Evolutionary conservation across 2,888 invertebrate species (phyloP).

Genomic region (Epinotia demarniana): DNA sequence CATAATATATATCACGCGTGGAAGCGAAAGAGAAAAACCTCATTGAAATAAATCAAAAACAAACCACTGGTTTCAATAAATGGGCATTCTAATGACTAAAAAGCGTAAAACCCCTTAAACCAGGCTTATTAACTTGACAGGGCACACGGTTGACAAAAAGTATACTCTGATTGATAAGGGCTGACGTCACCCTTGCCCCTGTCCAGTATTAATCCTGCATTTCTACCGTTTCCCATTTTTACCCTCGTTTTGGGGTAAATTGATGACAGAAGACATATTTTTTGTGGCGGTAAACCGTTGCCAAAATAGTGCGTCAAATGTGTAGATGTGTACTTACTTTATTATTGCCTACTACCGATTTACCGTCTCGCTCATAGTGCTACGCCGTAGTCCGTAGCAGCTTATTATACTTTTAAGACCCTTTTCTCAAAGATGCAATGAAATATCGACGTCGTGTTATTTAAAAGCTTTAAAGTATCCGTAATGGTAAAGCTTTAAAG

Average conservation of each 20-base stretch:
- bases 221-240: slow-evolving; percentile 1
- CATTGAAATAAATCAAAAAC: neutral
- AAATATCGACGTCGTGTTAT: too few species aligned
- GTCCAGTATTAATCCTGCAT: slow-evolving; percentile 1
- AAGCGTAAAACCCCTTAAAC: neutral
- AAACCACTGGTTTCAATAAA: neutral
- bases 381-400: too few species aligned
- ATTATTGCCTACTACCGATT: too few species aligned
- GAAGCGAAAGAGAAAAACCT: too few species aligned
- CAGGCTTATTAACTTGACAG: slow-evolving; percentile 4
- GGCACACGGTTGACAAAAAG: slow-evolving; percentile 12
- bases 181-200: slow-evolving; percentile 9
- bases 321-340: neutral
- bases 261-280: slow-evolving; percentile 3
- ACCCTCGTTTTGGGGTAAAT: slow-evolving; percentile 7
- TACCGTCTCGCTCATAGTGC: too few species aligned
- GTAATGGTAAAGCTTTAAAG: too few species aligned
- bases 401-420: too few species aligned
- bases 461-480: too few species aligned
- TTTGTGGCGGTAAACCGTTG: neutral
- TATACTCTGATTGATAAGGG: slow-evolving; percentile 30
- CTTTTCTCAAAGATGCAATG: too few species aligned
- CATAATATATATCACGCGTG: too few species aligned
- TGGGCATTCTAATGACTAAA: neutral
- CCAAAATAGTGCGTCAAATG: neutral